A percentile compares a stretch with the other conserved stretches of the same genome.
phyloP scores from a whole-genome alignment of 1,140 invertebrate genomes.

The Limonius californicus region DNA sequence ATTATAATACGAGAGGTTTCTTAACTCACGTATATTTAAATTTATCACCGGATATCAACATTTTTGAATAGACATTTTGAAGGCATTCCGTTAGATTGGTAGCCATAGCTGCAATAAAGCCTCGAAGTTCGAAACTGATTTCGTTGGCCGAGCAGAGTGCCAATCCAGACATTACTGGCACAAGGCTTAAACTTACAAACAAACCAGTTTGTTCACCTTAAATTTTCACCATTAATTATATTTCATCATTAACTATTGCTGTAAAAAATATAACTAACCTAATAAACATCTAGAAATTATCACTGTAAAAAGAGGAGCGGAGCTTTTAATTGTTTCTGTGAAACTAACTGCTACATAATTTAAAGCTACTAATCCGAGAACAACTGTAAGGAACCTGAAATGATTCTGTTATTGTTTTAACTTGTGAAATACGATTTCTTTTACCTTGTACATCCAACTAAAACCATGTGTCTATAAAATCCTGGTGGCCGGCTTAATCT shows the following conservation, averaged over 20 bases:
- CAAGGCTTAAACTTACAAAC: conserved; percentile 72
- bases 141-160: conserved; percentile 81
- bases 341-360: conserved; percentile 85
- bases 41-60: conserved; percentile 74
- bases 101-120: conserved; percentile 74
- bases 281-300: conserved; percentile 69
- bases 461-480: conserved; percentile 72
- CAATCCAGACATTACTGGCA: conserved; percentile 82
- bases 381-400: conserved; percentile 69
- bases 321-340: conserved; percentile 84
- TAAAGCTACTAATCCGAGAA: conserved; percentile 72
- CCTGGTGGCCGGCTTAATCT: conserved; percentile 63
- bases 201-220: conserved; percentile 69
- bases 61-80: conserved; percentile 84
- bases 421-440: conserved; percentile 10
- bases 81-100: conserved; percentile 84
- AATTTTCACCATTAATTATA: too few relatives aligned
- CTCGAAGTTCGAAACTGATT: conserved; percentile 73
- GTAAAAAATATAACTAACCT: too few relatives aligned
- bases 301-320: conserved; percentile 80
- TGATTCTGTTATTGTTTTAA: too few relatives aligned
- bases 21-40: conserved; percentile 76
- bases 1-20: neutral
- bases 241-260: too few relatives aligned
- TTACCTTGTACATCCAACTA: conserved; percentile 72